These are phyloP conservation scores for Platycheirus albimanus DNA, from an alignment of 2,888 invertebrate species.

Conservation along the genomic window DNA sequence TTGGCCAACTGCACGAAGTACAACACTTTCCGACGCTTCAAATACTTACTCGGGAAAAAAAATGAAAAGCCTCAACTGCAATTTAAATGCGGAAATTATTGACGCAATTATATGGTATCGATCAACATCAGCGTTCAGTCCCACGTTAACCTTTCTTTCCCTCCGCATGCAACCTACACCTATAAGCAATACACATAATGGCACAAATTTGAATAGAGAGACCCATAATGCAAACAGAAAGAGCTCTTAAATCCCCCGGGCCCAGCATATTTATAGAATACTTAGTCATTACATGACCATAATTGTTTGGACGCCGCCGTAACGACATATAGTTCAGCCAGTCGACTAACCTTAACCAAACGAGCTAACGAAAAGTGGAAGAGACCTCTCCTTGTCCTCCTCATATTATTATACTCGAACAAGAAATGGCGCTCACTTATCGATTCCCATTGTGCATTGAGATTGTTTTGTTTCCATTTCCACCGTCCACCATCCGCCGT, in stretches of 20 bases:
- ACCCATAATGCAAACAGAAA: conserved; percentile 65
- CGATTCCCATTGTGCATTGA: conserved; percentile 66
- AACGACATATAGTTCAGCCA: conserved; percentile 71
- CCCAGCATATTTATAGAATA: conserved; percentile 59
- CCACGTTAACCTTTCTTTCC: conserved; percentile 67
- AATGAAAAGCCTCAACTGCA: conserved; percentile 30
- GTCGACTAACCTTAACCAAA: conserved; percentile 70
- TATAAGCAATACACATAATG: conserved; percentile 49
- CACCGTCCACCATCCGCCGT: background rate
- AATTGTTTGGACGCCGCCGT: conserved; percentile 69
- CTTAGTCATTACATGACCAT: conserved; percentile 71
- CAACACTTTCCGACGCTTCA: conserved; percentile 33
- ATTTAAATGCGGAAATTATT: conserved; percentile 63
- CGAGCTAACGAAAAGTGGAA: conserved; percentile 62
- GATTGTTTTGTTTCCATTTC: conserved; percentile 53
- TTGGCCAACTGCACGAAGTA: conserved; percentile 32
- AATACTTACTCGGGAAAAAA: background rate
- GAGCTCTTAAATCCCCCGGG: conserved; percentile 41
- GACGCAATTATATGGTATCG: conserved; percentile 65
- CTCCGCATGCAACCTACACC: conserved; percentile 37
- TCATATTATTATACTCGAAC: conserved; percentile 36
- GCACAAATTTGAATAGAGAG: conserved; percentile 68
- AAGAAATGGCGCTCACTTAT: conserved; percentile 72
- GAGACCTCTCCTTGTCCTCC: conserved; percentile 38
- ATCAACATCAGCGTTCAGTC: conserved; percentile 63